Evolutionary conservation across 2,113 vertebrate genomes (phyloP).

Genomic region (Peromyscus polionotus): DNA sequence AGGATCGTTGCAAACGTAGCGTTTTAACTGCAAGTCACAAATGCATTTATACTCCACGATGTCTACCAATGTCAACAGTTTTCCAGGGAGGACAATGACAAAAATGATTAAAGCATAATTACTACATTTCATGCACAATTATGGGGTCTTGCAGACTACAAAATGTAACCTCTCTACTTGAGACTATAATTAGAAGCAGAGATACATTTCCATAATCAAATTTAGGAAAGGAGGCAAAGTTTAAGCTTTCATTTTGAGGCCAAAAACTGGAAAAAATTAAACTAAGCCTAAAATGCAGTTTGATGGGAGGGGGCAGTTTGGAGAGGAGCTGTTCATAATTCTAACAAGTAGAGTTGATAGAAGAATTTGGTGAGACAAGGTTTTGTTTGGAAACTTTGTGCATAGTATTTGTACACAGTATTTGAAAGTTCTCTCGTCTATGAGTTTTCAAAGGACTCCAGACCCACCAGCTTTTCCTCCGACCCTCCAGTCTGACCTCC

Average conservation of each 20-base stretch:
- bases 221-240: constrained; percentile 63
- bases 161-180: constrained; percentile 55
- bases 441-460: constrained; percentile 3
- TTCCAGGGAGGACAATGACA: not conserved
- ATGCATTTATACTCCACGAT: not conserved
- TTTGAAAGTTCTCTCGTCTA: not conserved
- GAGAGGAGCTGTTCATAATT: not conserved
- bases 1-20: not conserved
- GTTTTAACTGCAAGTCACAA: constrained; percentile 26
- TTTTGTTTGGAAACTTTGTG: not conserved
- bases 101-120: constrained; percentile 40
- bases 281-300: constrained; percentile 4
- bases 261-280: constrained; percentile 49
- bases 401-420: not conserved
- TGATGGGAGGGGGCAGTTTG: not conserved
- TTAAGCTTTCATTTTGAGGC: constrained; percentile 65
- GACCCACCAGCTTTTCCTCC: not conserved
- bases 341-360: constrained; percentile 41
- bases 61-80: constrained; percentile 25
- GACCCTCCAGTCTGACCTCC: not conserved
- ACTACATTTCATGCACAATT: constrained; percentile 19
- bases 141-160: constrained; percentile 41
- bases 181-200: constrained; percentile 75
- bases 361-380: not conserved
- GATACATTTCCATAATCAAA: constrained; percentile 72